Evolutionary conservation across 2,797 vertebrate species (phyloP), one percentile per base, ranked within the genome.

Genomic region (Sebastes steindachneri): DNA sequence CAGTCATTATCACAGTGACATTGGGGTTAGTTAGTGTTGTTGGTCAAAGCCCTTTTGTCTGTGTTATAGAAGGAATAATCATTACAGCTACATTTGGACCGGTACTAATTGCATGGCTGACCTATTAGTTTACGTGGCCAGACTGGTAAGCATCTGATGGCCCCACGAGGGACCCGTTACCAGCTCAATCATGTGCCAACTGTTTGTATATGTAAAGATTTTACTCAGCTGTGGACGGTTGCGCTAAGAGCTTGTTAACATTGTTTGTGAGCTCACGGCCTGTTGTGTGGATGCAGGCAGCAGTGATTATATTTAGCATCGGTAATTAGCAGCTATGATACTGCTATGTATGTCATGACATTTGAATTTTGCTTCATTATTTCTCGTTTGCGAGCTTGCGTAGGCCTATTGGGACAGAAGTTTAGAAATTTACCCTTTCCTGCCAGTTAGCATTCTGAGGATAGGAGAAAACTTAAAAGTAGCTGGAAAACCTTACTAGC

Each of bases 171-270:
- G 79, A 60, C 79, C 68, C 0, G 11, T 29, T 45, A 53, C 69
- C 73, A 3, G 35, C 58, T 91, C 88, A 84, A 80, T 92, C 91
- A 87, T 83, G 57, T 5, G 21, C 85, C 80, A 74, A 88, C 74
- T 76, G 82, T 79, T 87, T 89, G 75, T 83, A 63, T 90, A 87
- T 82, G 80, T 88, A 84, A 86, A 91, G 73, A 84, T 86, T 88
- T 71, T 67, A 65, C 71, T 87, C 77, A 75, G 51, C 78, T 84
- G 83, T 79, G 84, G 64, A 83, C 15, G 11, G 48, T 65, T 83
- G 69, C n/a, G 5, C 88, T 57, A 68, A 69, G 63, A 80, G 77
- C 88, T 85, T 86, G 77, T 91, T 91, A 87, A 78, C 75, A 77
- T 55, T 83, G 79, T 82, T 75, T 87, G 70, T 65, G 65, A 82